Percentiles rank a stretch among this genome's conserved stretches.
phyloP scores from a whole-genome alignment of 2,888 invertebrate genomes.

The Scaeva pyrastri region DNA sequence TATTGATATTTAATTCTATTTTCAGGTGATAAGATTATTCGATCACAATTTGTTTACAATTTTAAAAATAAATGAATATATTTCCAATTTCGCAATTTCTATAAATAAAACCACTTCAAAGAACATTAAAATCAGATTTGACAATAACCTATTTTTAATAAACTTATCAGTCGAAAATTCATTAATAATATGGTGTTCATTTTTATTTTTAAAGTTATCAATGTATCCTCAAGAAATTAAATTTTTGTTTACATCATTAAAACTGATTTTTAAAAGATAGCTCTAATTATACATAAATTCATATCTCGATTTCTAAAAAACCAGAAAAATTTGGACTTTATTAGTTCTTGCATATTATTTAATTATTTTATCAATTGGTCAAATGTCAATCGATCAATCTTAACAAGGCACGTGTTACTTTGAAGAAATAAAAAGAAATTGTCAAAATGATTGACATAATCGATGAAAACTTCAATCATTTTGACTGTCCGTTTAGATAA shows the following conservation, averaged over 20 bases:
- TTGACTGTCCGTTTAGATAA: not conserved
- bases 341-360: not conserved
- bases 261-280: not conserved
- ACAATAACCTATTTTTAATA: not conserved
- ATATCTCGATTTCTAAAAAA: not conserved
- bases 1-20: too few species aligned
- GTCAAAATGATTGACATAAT: slow-evolving; percentile 6
- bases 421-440: not conserved
- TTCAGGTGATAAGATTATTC: too few species aligned
- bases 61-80: not conserved
- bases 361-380: not conserved
- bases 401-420: not conserved
- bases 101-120: not conserved
- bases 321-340: slow-evolving; percentile 1
- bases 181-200: not conserved
- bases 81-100: not conserved
- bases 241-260: not conserved
- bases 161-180: not conserved
- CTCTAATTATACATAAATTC: not conserved
- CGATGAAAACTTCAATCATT: not conserved
- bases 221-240: not conserved
- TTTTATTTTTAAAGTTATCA: not conserved
- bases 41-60: too few species aligned
- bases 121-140: not conserved
- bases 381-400: not conserved